Evolutionary conservation across 2,113 vertebrate species (phyloP).

Genomic region (Halcyon senegalensis): DNA sequence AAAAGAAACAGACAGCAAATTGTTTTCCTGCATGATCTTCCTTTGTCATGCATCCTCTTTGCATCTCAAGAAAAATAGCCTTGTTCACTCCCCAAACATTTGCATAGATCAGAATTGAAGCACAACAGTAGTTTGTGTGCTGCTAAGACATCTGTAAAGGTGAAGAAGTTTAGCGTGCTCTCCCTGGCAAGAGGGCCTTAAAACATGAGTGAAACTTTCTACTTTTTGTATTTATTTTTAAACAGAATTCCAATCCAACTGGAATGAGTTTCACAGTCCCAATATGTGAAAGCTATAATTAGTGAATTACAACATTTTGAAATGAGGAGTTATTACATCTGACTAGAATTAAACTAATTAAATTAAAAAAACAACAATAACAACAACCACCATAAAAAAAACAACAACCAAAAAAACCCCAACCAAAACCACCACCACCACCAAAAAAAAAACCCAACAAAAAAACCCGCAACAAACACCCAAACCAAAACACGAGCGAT

Average conservation of each 20-base stretch:
- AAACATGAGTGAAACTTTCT: conserved; percentile 26
- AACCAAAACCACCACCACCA: no score
- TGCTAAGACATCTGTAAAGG: conserved; percentile 66
- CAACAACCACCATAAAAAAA: neutral
- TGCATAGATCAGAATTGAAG: conserved; percentile 80
- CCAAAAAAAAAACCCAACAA: no score
- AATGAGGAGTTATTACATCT: conserved; percentile 48
- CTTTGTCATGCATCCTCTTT: conserved; percentile 84
- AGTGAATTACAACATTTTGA: conserved; percentile 54
- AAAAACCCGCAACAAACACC: neutral
- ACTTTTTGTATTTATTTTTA: conserved; percentile 27
- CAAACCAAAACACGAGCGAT: neutral
- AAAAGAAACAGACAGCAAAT: conserved; percentile 83
- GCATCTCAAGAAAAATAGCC: conserved; percentile 90
- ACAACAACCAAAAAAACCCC: neutral
- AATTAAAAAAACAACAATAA: neutral
- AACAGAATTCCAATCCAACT: conserved; percentile 29
- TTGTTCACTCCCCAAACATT: conserved; percentile 78
- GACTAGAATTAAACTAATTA: conserved; percentile 55
- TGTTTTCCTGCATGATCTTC: conserved; percentile 78
- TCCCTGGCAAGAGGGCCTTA: neutral
- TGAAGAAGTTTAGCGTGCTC: conserved; percentile 53
- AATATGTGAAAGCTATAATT: conserved; percentile 34
- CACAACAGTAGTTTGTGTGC: conserved; percentile 61
- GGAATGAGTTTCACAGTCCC: conserved; percentile 1